Evolutionary conservation across 2,888 invertebrate species (phyloP).

Genomic region (Dicyrtoma fusca): DNA sequence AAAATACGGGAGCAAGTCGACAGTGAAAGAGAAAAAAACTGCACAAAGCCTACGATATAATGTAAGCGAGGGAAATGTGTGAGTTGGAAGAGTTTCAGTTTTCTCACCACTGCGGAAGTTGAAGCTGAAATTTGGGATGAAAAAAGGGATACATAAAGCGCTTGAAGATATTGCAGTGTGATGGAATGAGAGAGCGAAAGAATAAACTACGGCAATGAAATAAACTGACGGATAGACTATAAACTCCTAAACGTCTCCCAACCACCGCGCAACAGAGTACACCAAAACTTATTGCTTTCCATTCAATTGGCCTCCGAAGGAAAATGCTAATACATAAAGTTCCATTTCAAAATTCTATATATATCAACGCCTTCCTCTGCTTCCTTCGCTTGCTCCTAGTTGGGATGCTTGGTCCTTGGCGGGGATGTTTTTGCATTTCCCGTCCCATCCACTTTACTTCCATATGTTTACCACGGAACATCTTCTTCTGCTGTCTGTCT

Average conservation of each 20-base stretch:
- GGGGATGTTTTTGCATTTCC: too few relatives aligned
- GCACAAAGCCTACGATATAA: not conserved
- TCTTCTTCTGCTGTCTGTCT: too few relatives aligned
- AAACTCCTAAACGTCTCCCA: not conserved
- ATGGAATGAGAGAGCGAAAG: not conserved
- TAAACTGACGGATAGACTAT: slow-evolving; percentile 6
- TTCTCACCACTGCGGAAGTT: slow-evolving; percentile 24
- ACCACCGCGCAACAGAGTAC: too few relatives aligned
- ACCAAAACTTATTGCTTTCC: too few relatives aligned
- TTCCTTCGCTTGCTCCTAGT: too few relatives aligned
- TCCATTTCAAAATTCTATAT: too few relatives aligned
- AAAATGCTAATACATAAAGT: too few relatives aligned
- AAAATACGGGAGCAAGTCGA: not conserved
- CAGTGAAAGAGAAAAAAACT: not conserved
- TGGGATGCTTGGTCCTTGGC: too few relatives aligned
- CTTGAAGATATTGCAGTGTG: not conserved
- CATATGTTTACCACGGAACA: too few relatives aligned
- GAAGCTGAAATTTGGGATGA: not conserved
- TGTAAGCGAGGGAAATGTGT: not conserved
- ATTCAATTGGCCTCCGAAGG: too few relatives aligned
- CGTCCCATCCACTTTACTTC: too few relatives aligned
- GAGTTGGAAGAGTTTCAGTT: slow-evolving; percentile 23
- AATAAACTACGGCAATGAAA: slow-evolving; percentile 1
- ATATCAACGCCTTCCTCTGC: too few relatives aligned
- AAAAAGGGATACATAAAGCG: not conserved